phyloP scores from a whole-genome alignment of 2,797 vertebrate genomes.

The Urocyon cinereoargenteus region DNA sequence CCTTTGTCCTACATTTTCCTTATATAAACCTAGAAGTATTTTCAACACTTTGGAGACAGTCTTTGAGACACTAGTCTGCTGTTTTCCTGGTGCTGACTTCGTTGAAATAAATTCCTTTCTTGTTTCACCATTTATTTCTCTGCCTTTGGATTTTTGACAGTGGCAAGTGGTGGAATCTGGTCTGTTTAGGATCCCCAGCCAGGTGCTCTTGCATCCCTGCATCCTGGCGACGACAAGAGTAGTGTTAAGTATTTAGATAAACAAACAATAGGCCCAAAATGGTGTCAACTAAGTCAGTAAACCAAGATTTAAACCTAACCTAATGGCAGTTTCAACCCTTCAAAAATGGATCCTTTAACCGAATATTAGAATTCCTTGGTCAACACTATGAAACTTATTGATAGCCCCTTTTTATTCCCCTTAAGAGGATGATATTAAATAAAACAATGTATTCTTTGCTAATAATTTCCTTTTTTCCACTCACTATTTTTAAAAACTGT shows the following conservation, averaged over 20 bases:
- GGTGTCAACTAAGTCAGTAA: not conserved
- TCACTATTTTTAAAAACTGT: not conserved
- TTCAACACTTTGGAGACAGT: not conserved
- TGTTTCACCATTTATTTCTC: not conserved
- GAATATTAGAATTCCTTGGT: not conserved
- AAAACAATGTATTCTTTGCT: not conserved
- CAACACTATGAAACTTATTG: not conserved
- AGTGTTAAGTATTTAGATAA: not conserved
- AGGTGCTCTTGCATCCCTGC: not conserved
- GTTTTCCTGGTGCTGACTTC: not conserved
- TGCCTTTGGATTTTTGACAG: not conserved
- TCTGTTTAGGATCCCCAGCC: not conserved
- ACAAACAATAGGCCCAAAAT: not conserved
- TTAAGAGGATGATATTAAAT: not conserved
- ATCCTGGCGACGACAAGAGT: not conserved
- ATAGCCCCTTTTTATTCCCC: not conserved
- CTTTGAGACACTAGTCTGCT: not conserved
- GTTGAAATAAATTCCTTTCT: not conserved
- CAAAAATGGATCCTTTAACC: not conserved
- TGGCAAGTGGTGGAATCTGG: not conserved
- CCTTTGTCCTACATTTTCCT: not conserved
- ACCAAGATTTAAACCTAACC: not conserved
- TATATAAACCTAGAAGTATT: not conserved
- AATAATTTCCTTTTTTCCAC: not conserved
- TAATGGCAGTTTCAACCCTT: not conserved